Base-by-base conservation (phyloP, 2,888 invertebrate genomes). In the Xylophagus ater region DNA sequence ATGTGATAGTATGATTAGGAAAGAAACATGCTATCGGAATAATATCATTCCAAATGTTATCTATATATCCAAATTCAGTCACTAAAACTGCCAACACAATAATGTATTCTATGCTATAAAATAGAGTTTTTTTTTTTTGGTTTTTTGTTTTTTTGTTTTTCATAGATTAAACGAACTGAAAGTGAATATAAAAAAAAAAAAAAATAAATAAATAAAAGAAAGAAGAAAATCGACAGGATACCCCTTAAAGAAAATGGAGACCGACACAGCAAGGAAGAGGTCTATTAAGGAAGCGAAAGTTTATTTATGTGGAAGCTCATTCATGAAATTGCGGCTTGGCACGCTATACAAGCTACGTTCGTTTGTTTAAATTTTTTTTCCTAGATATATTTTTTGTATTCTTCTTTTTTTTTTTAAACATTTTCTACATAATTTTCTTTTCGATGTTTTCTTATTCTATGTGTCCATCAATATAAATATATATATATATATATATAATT, bases 261-360 rank as follows among this genome's bases (percentile, higher is more conserved):
- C n/a, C n/a, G n/a, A n/a, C n/a, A n/a, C n/a, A n/a, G n/a, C n/a
- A n/a, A n/a, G 29, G 29, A 29, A 29, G 17, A 14, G 10, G 29
- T 17, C 29, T 29, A 29, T 29, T 29, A 29, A 29, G 29, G 13
- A 29, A 29, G 29, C 29, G 29, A 29, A 29, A 29, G 29, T 29
- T 29, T 29, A 29, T 29, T 29, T 29, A 29, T 29, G 29, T 29
- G 17, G 29, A 29, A 29, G 17, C 10, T 29, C 29, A 29, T 29
- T 29, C 15, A 29, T 29, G 6, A 29, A 29, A 29, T 29, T 5
- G 29, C 17, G 6, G 15, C 13, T 12, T 29, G 17, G 9, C 29
- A 29, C 29, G 29, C 29, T 15, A 29, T 10, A n/a, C n/a, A n/a
- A n/a, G n/a, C n/a, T n/a, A n/a, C n/a, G n/a, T n/a, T n/a, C 4